Percentiles rank a stretch among this genome's conserved stretches.
These are phyloP conservation scores for Falco berigora DNA, from an alignment of 2,797 vertebrate species.

Conservation along the genomic window DNA sequence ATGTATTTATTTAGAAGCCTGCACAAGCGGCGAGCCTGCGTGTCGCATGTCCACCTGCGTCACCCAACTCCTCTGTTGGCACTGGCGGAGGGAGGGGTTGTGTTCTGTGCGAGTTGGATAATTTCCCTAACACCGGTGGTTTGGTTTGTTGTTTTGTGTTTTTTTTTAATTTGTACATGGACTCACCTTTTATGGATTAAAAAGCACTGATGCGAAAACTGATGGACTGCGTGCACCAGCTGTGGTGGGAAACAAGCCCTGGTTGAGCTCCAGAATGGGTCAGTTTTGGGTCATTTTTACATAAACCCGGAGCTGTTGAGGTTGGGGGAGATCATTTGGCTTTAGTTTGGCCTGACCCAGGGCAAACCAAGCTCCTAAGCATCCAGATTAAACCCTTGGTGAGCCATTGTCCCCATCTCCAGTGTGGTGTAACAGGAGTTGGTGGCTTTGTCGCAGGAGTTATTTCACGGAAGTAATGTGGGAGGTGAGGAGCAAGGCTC, in stretches of 20 bases:
- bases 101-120: background rate
- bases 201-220: slow-evolving; percentile 16
- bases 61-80: background rate
- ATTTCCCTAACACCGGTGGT: background rate
- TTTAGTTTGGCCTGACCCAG: background rate
- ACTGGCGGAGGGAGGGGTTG: fast-evolving
- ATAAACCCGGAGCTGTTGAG: background rate
- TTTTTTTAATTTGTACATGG: slow-evolving; percentile 11
- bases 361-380: background rate
- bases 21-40: background rate
- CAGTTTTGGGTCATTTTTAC: background rate
- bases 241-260: fast-evolving
- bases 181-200: slow-evolving; percentile 52
- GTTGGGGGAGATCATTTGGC: background rate
- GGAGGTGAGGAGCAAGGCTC: background rate
- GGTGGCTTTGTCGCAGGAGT: background rate
- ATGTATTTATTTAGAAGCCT: background rate
- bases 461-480: background rate
- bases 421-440: fast-evolving
- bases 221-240: background rate
- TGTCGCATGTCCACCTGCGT: fast-evolving
- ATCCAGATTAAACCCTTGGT: background rate
- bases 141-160: background rate
- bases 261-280: background rate
- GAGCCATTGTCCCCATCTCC: fast-evolving